These are phyloP conservation scores for Syngnathus scovelli DNA, from an alignment of 2,113 vertebrate species.

Conservation along the genomic window DNA sequence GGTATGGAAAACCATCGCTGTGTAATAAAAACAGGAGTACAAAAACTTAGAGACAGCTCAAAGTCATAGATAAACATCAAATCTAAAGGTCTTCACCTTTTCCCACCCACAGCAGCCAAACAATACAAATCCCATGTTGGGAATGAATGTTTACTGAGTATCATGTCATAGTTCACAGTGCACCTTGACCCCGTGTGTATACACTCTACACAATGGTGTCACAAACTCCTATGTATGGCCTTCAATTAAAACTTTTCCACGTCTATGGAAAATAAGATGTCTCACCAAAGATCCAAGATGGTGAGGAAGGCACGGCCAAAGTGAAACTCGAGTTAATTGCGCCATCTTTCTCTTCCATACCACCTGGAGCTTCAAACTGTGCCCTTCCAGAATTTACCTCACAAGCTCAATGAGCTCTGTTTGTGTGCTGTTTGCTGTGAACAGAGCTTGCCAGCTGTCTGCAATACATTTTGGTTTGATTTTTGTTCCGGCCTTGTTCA, in stretches of 20 bases:
- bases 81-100: slow-evolving; percentile 15
- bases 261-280: background rate
- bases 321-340: slow-evolving; percentile 45
- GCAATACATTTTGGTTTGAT: too few relatives aligned
- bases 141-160: slow-evolving; percentile 15
- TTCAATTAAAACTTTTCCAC: slow-evolving; percentile 22
- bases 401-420: slow-evolving; percentile 41
- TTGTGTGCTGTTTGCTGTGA: slow-evolving; percentile 24
- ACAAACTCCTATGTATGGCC: background rate
- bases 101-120: slow-evolving; percentile 20
- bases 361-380: slow-evolving; percentile 53
- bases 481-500: too few relatives aligned
- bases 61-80: slow-evolving; percentile 56
- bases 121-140: slow-evolving; percentile 17
- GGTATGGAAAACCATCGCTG: slow-evolving; percentile 44
- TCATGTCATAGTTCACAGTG: slow-evolving; percentile 7
- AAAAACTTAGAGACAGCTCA: slow-evolving; percentile 33
- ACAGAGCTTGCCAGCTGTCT: slow-evolving; percentile 42
- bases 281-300: slow-evolving; percentile 15
- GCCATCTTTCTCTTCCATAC: slow-evolving; percentile 33
- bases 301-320: slow-evolving; percentile 3
- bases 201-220: slow-evolving; percentile 8
- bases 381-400: slow-evolving; percentile 26
- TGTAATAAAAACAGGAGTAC: slow-evolving; percentile 32
- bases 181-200: slow-evolving; percentile 8